A percentile compares a stretch with the other conserved stretches of the same genome.
phyloP scores from a whole-genome alignment of 2,888 invertebrate species.

The Dysmachus trigonus region DNA sequence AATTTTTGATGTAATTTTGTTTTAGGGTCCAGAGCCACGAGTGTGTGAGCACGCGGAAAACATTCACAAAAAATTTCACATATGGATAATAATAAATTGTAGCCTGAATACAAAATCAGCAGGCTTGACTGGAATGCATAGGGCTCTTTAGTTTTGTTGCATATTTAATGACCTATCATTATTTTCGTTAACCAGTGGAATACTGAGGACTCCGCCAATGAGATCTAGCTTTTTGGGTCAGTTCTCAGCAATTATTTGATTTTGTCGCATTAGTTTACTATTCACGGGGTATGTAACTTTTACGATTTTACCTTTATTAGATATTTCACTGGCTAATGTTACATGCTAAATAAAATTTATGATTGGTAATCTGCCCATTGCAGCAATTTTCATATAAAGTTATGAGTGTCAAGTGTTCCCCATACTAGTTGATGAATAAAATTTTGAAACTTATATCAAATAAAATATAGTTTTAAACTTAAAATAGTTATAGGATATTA shows the following conservation, averaged over 20 bases:
- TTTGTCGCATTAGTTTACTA: background rate
- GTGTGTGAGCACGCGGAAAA: background rate
- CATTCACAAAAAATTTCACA: background rate
- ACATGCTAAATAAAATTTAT: background rate
- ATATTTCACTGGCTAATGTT: background rate
- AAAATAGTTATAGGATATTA: background rate
- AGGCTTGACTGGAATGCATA: background rate
- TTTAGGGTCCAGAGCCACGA: background rate
- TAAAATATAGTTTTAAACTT: background rate
- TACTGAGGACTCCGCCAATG: background rate
- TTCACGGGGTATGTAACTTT: background rate
- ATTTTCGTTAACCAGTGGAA: background rate
- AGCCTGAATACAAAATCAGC: background rate
- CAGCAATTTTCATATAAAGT: background rate
- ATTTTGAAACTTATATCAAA: background rate
- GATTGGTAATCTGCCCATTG: background rate
- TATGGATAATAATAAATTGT: background rate
- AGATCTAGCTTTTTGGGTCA: background rate
- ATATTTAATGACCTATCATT: background rate
- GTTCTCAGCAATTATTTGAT: background rate
- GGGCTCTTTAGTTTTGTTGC: background rate
- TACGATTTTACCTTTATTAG: background rate
- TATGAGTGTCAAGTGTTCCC: background rate
- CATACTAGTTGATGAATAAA: background rate
- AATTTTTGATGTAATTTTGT: background rate